A percentile compares a stretch with the other conserved stretches of the same genome.
These are phyloP conservation scores for Bungarus multicinctus DNA, from an alignment of 2,113 vertebrate species.

Conservation along the genomic window DNA sequence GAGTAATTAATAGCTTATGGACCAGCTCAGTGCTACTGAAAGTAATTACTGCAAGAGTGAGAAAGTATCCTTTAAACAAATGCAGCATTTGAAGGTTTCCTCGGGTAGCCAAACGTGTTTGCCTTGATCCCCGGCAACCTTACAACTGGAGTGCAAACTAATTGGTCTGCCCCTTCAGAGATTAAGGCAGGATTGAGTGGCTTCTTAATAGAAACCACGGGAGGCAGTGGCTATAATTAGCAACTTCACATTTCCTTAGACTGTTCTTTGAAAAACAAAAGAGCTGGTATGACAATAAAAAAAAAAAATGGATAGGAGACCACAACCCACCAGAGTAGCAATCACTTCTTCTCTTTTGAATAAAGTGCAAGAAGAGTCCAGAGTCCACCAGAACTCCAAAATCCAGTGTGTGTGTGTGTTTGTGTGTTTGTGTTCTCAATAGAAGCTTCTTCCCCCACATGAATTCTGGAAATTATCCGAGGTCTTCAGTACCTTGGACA, in stretches of 20 bases:
- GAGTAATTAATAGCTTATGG: constrained; percentile 30
- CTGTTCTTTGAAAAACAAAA: background rate
- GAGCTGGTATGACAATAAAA: background rate
- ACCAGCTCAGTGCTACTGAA: constrained; percentile 7
- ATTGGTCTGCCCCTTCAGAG: constrained; percentile 11
- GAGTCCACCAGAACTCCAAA: background rate
- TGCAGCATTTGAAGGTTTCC: background rate
- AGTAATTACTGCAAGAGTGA: constrained; percentile 25
- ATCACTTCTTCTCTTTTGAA: background rate
- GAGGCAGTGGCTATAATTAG: background rate
- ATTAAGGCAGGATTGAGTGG: background rate
- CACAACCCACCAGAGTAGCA: background rate
- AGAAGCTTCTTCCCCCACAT: background rate
- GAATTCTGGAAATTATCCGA: background rate
- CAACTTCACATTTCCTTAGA: background rate
- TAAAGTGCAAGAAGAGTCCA: background rate
- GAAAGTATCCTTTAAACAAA: constrained; percentile 15
- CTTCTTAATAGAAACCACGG: background rate
- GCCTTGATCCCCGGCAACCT: constrained; percentile 20
- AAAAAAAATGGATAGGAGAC: background rate
- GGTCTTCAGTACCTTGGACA: constrained; percentile 1
- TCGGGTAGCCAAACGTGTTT: constrained; percentile 11
- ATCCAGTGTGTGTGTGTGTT: too few relatives aligned
- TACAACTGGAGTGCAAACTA: constrained; percentile 1
- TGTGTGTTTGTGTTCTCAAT: too few relatives aligned